Conservation (phyloP, 2,888 invertebrate genomes). For the Pelosia muscerda region DNA sequence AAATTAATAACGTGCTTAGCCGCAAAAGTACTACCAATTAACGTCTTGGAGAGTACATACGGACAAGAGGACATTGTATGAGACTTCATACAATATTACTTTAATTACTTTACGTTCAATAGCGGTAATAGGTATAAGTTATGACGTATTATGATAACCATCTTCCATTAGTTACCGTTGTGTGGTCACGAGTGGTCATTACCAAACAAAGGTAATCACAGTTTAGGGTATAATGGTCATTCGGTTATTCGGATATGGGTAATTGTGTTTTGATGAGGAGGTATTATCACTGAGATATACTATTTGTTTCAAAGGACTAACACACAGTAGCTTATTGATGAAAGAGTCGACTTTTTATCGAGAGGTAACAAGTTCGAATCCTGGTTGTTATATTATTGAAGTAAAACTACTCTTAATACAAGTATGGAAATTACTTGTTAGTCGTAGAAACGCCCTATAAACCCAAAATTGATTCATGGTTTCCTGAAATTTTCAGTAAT, state of each 20-base stretch:
- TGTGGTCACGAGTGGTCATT: conserved; percentile 12
- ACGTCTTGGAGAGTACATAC: too few relatives aligned
- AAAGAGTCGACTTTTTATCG: too few relatives aligned
- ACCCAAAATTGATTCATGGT: not conserved
- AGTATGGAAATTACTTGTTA: too few relatives aligned
- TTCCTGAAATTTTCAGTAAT: not conserved
- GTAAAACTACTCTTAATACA: too few relatives aligned
- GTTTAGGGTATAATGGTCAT: conserved; percentile 4
- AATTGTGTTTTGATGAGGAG: not conserved
- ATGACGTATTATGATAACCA: conserved; percentile 1
- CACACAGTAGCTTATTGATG: not conserved
- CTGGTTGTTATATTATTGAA: not conserved
- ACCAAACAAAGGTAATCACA: conserved; percentile 14
- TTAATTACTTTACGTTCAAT: not conserved
- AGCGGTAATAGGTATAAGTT: not conserved
- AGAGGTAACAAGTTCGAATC: not conserved
- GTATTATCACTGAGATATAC: not conserved
- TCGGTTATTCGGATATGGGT: not conserved
- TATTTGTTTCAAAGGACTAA: not conserved
- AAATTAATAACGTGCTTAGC: too few relatives aligned
- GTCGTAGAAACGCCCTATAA: not conserved
- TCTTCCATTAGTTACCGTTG: conserved; percentile 25
- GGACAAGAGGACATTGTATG: not conserved
- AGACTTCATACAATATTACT: not conserved
- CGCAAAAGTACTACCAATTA: too few relatives aligned